Evolutionary conservation across 2,888 invertebrate species (phyloP), one percentile per base, ranked within the genome.

Genomic region (Craniophora ligustri): DNA sequence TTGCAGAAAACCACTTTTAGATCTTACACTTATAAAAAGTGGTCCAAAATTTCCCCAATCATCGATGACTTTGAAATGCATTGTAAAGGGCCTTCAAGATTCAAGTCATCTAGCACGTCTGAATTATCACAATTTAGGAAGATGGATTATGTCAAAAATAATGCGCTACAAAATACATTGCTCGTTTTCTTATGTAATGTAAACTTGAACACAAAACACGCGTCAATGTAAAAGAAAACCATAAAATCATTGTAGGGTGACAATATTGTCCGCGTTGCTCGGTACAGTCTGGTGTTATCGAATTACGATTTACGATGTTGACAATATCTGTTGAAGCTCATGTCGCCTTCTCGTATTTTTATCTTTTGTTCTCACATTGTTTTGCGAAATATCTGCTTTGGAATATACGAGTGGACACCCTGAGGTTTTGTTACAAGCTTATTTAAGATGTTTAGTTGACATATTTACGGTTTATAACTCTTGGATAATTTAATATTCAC

Each of bases 221-320:
- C 42, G 1, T 40, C 61, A 49, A 35, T 62, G 45, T 46, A 62
- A 21, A 45, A 40, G 14, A 32, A 31, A 53, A 7, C 13, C 44
- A 41, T 44, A 57, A 68, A 64, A 57, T 55, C 38, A 57, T 50
- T 15, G 58, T 70, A 70, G 64, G 76, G 82, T 86, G 85, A 86
- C 85, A 86, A 80, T 77, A 72, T 74, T 75, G 56, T 58, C 46
- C 30, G 40, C 39, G 51, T 66, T 72, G 54, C 72, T 44, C 54
- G 46, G 50, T 59, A 72, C 55, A 46, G 28, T 41, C 21, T 21
- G 47, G 78, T 72, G 86, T 91, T 92, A 92, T 92, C 92, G 89
- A 89, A 88, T 92, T 89, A 85, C 91, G 89, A 88, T 90, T 90
- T 91, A 91, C 89, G 79, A 79, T 71, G 78, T 76, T 74, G 76